Evolutionary conservation across 2,113 vertebrate genomes (phyloP), one percentile per base, ranked within the genome.

Genomic region (Nycticryphes semicollaris): DNA sequence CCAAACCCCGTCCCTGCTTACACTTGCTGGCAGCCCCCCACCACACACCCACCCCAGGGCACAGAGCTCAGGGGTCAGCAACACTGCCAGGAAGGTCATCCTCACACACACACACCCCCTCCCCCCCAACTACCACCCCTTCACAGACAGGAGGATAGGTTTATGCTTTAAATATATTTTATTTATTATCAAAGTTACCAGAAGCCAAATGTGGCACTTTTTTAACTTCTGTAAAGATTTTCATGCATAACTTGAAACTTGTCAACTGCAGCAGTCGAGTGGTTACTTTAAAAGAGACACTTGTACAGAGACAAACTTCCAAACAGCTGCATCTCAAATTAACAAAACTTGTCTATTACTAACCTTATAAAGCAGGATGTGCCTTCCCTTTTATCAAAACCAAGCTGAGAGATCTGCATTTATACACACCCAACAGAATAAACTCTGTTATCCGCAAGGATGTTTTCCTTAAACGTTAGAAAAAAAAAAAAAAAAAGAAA

Each of bases 301-400:
- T 91, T 94, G 92, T 96, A 91, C 90, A 97, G 75, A 97, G 97
- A 97, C 96, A 97, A 92, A 98, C 96, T 97, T 93, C 96, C 97
- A 91, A 96, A 93, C 70, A 91, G 97, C 84, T 87, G 76, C 91
- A 94, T 97, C 88, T 86, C 93, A 96, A 96, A 96, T 90, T 94
- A 95, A 92, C 91, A 96, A 98, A 97, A 96, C 72, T 96, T 86
- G 81, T 93, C 97, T 97, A 96, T 89, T 96, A 96, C 97, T 96
- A 97, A 98, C 95, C 93, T 98, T 97, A 96, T 84, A 96, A 96
- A 98, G 96, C 95, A 97, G 97, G 94, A 84, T 73, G 86, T 93
- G 95, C 95, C 96, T 97, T 97, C 97, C 96, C 96, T 97, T 96
- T 97, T 95, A 94, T 96, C 94, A 97, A 90, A 97, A 87, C 96